Conservation (phyloP, 1,140 invertebrate genomes). For the Dolichoris vasculosae region DNA sequence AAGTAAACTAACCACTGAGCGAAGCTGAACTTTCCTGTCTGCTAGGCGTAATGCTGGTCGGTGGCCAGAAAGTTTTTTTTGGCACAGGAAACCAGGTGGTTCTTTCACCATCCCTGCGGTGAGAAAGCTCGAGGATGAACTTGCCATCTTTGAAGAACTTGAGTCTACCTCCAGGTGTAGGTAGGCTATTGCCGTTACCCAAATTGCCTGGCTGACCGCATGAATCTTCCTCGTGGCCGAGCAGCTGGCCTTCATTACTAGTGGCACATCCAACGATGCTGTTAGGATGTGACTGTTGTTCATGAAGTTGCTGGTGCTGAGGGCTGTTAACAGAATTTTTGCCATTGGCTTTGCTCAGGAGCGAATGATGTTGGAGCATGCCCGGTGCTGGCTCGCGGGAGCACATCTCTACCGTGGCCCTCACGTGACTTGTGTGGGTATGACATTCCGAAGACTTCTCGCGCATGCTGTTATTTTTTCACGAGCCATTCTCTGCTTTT, state of each 20-base stretch:
- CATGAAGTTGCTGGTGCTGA: slow-evolving; percentile 50
- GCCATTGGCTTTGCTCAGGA: slow-evolving; percentile 71
- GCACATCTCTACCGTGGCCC: slow-evolving; percentile 73
- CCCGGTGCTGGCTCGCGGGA: slow-evolving; percentile 72
- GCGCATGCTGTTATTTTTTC: slow-evolving; percentile 69
- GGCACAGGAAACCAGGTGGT: slow-evolving; percentile 90
- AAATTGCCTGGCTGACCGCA: background rate
- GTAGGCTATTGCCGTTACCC: slow-evolving; percentile 59
- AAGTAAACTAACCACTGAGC: slow-evolving; percentile 76
- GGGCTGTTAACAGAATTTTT: slow-evolving; percentile 68
- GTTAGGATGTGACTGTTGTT: background rate
- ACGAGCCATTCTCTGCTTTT: slow-evolving; percentile 70
- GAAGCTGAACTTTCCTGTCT: slow-evolving; percentile 79
- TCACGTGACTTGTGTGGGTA: slow-evolving; percentile 71
- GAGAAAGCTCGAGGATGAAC: slow-evolving; percentile 89
- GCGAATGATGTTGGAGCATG: slow-evolving; percentile 66
- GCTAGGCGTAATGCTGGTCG: slow-evolving; percentile 78
- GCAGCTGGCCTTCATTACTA: background rate
- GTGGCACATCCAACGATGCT: background rate
- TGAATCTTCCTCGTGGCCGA: background rate
- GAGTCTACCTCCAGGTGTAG: slow-evolving; percentile 74
- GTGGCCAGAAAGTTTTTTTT: slow-evolving; percentile 89
- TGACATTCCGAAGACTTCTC: slow-evolving; percentile 74
- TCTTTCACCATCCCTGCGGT: slow-evolving; percentile 86
- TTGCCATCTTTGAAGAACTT: slow-evolving; percentile 86